Evolutionary conservation across 2,888 invertebrate species (phyloP), one percentile per base, ranked within the genome.

Genomic region (Amiota mariae): DNA sequence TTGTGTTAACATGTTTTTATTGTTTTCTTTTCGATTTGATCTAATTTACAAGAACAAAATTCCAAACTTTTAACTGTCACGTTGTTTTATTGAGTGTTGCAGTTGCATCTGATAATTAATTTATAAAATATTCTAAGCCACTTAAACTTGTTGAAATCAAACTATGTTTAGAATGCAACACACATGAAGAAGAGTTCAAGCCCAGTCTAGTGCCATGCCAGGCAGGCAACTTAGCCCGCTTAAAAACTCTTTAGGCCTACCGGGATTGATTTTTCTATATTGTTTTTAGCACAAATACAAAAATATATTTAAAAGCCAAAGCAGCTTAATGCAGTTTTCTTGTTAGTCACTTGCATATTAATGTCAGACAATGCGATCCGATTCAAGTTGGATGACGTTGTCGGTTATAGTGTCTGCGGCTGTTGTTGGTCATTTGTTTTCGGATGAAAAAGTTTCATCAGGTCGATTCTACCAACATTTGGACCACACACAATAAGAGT

Each of bases 321-420:
- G 24, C 70, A 71, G 70, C 74, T 78, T 85, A 83, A 83, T 83
- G 83, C 81, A 83, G 81, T 83, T 83, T 78, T 75, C 83, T 78
- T 83, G 85, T 83, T 76, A 81, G 77, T 76, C 75, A 73, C 77
- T 79, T 82, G 85, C 84, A 85, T 83, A 76, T 82, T 71, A 82
- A 80, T 81, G 72, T 59, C 18, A 15, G 36, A 6, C 8, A 6
- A 2, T 36, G 2, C 36, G 36, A 36, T 36, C 36, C 8, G 36
- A 36, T 36, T 36, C 36, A 36, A 36, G 36, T 36, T 36, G 36
- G 36, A 36, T 36, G 36, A 20, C 67, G 20, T 20, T 11, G 79
- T 74, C 70, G 74, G 74, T 2, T 36, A 6, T 36, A 36, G 36
- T 36, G 24, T 24, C 24, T 2, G 71, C 70, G 73, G 67, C 54